Evolutionary conservation across 2,888 invertebrate species (phyloP).

Genomic region (Lypha dubia): DNA sequence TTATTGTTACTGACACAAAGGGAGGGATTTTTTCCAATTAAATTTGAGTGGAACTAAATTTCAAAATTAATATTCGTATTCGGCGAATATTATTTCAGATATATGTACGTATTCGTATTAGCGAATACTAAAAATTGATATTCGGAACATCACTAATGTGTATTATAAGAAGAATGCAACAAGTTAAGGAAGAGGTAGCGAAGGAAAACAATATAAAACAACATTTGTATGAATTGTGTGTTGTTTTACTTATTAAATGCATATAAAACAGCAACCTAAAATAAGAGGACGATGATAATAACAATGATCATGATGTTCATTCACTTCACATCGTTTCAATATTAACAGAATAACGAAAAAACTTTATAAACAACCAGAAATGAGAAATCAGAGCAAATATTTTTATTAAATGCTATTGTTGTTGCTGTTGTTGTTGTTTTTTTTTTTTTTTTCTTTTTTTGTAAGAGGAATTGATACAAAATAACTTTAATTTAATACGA

Average conservation of each 20-base stretch:
- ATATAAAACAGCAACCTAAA: slow-evolving; percentile 28
- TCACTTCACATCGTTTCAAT: slow-evolving; percentile 46
- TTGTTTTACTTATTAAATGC: background rate
- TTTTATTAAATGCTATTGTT: slow-evolving; percentile 39
- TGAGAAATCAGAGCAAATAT: slow-evolving; percentile 67
- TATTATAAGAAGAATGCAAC: slow-evolving; percentile 19
- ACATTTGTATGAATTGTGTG: slow-evolving; percentile 1
- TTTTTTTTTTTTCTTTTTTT: slow-evolving; percentile 1
- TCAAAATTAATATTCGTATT: no score
- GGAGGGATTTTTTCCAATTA: no score
- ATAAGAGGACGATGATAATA: slow-evolving; percentile 29
- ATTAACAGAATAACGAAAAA: slow-evolving; percentile 43
- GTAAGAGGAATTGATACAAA: slow-evolving; percentile 18
- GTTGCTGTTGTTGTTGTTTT: slow-evolving; percentile 1
- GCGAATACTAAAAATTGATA: no score
- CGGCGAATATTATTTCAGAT: no score
- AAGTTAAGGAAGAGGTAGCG: slow-evolving; percentile 38
- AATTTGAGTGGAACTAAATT: no score
- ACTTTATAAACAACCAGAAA: slow-evolving; percentile 56
- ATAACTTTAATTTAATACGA: slow-evolving; percentile 27
- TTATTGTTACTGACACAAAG: no score
- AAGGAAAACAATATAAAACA: slow-evolving; percentile 30
- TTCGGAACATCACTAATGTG: no score
- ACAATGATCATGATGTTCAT: slow-evolving; percentile 43
- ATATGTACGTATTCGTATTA: no score